Evolutionary conservation across 2,797 vertebrate genomes (phyloP).

Genomic region (Pseudocheirus occidentalis): DNA sequence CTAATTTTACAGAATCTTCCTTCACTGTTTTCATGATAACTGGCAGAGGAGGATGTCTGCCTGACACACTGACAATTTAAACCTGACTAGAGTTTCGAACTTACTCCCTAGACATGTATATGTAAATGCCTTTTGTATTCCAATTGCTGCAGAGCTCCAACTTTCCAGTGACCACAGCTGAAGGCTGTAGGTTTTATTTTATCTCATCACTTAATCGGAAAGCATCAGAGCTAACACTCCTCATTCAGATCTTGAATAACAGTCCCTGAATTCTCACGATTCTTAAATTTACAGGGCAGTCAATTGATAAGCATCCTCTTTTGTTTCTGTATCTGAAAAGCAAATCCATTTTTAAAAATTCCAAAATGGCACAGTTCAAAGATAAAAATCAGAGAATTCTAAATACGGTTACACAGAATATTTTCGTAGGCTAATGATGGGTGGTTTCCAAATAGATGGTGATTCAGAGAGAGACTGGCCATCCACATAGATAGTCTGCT

Average conservation of each 20-base stretch:
- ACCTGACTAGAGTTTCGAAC: not conserved
- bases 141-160: not conserved
- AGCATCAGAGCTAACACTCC: not conserved
- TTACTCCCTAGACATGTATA: not conserved
- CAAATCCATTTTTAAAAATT: not conserved
- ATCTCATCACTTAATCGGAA: not conserved
- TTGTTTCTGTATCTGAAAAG: not conserved
- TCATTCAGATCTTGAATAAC: not conserved
- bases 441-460: not conserved
- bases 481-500: not conserved
- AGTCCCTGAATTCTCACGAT: not conserved
- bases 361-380: not conserved
- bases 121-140: not conserved
- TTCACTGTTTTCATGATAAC: constrained; percentile 5
- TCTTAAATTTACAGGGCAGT: not conserved
- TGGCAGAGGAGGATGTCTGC: not conserved
- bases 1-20: constrained; percentile 20
- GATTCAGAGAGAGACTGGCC: not conserved
- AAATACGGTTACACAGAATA: not conserved
- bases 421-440: not conserved
- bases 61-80: not conserved
- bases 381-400: not conserved
- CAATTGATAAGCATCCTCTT: not conserved
- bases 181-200: not conserved
- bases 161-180: not conserved